Evolutionary conservation across 2,113 vertebrate genomes (phyloP).

Genomic region (Cyphomyrus discorhynchus): DNA sequence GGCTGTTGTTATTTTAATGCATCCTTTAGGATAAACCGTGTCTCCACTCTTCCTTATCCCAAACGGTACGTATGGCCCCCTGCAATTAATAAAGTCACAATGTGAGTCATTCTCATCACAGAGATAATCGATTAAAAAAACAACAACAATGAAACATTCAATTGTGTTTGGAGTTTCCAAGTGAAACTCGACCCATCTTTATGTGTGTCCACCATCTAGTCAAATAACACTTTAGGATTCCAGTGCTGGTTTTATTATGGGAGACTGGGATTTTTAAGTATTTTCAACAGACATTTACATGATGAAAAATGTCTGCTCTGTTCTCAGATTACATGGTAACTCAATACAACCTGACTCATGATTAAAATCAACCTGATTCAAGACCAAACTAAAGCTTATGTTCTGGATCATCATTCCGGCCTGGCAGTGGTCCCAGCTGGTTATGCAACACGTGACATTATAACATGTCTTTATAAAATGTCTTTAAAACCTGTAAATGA

Average conservation of each 20-base stretch:
- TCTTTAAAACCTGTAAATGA: background rate
- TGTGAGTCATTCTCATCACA: slow-evolving; percentile 4
- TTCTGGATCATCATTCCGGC: background rate
- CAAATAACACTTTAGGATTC: background rate
- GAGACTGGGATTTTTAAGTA: background rate
- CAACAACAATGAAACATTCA: background rate
- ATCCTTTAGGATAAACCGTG: slow-evolving; percentile 57
- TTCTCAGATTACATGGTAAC: background rate
- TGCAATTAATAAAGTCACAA: slow-evolving; percentile 15
- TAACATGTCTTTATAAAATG: background rate
- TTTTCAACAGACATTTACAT: background rate
- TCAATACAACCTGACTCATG: background rate
- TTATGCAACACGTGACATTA: background rate
- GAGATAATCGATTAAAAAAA: slow-evolving; percentile 5
- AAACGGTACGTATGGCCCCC: slow-evolving; percentile 50
- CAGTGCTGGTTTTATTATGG: background rate
- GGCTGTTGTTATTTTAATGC: slow-evolving; percentile 20
- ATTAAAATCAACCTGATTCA: background rate
- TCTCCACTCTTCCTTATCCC: slow-evolving; percentile 57
- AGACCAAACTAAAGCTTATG: background rate
- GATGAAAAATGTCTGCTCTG: background rate
- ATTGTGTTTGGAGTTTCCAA: background rate
- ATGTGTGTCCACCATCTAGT: background rate
- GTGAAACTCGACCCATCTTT: background rate
- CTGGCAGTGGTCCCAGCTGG: background rate